A percentile compares a stretch with the other conserved stretches of the same genome.
These are phyloP conservation scores for Notiomystis cincta DNA, from an alignment of 2,113 vertebrate species.

Conservation along the genomic window DNA sequence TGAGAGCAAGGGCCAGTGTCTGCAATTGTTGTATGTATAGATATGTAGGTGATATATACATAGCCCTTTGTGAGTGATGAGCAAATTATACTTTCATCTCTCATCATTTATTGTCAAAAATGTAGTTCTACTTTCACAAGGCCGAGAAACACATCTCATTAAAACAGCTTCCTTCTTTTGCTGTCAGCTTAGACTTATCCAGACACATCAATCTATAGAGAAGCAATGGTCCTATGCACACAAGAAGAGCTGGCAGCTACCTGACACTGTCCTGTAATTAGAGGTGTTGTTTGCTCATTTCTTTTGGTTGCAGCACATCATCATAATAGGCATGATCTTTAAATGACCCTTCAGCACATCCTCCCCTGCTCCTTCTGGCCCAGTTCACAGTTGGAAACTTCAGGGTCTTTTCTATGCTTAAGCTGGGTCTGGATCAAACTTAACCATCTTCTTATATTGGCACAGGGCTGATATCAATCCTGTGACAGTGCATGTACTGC, in stretches of 20 bases:
- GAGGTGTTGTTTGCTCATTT: not conserved
- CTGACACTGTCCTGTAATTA: not conserved
- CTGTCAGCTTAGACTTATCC: not conserved
- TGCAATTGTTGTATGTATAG: not conserved
- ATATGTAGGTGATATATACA: not conserved
- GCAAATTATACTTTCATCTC: not conserved
- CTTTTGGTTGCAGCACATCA: not conserved
- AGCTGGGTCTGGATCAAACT: not conserved
- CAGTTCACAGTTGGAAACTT: not conserved
- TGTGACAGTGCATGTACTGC: not conserved
- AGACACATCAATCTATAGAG: not conserved
- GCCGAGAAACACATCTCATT: not conserved
- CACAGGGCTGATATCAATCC: fast-evolving
- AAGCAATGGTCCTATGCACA: not conserved
- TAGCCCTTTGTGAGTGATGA: not conserved
- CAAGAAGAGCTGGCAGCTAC: not conserved
- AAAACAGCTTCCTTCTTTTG: not conserved
- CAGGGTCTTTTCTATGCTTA: not conserved
- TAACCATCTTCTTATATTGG: not conserved
- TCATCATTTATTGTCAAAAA: not conserved
- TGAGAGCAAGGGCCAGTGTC: not conserved
- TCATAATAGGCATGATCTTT: not conserved
- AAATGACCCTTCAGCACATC: not conserved
- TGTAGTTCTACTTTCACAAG: not conserved
- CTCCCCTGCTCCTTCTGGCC: not conserved